A percentile compares a stretch with the other conserved stretches of the same genome.
phyloP scores from a whole-genome alignment of 1,140 invertebrate species.

The Calliopsis andreniformis region DNA sequence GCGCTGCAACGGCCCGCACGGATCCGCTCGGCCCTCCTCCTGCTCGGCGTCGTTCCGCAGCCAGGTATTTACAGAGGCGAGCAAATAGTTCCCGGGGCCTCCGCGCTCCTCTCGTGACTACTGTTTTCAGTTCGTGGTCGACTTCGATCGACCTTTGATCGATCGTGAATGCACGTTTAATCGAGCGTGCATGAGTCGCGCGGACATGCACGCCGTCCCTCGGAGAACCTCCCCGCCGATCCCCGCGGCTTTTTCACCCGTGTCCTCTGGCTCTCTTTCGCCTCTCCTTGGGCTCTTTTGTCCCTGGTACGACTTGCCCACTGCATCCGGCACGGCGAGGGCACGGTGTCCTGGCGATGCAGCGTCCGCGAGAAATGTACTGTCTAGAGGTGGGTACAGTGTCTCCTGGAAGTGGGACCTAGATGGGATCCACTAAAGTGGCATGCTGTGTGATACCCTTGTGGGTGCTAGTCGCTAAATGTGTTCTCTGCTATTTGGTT shows the following conservation, averaged over 20 bases:
- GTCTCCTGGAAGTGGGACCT: too few relatives aligned
- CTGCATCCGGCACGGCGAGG: too few relatives aligned
- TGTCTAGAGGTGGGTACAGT: too few relatives aligned
- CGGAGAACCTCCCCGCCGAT: neutral
- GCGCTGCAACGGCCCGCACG: conserved; percentile 22
- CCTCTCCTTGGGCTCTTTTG: conserved; percentile 17
- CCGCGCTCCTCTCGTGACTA: conserved; percentile 68
- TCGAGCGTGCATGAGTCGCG: conserved; percentile 69
- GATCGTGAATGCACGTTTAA: conserved; percentile 77
- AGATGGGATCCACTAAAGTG: too few relatives aligned
- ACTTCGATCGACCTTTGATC: conserved; percentile 77
- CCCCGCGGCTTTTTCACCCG: neutral
- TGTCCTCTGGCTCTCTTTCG: conserved; percentile 4
- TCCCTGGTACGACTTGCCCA: neutral
- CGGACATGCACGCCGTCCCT: conserved; percentile 51
- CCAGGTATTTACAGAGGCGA: conserved; percentile 75
- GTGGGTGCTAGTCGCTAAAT: too few relatives aligned
- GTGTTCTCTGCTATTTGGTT: too few relatives aligned
- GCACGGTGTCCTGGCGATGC: too few relatives aligned
- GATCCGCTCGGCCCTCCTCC: conserved; percentile 33
- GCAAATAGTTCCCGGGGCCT: conserved; percentile 69
- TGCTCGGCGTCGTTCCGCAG: conserved; percentile 60
- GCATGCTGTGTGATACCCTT: too few relatives aligned
- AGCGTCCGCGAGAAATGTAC: too few relatives aligned
- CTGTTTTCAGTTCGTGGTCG: conserved; percentile 68